Evolutionary conservation across 2,797 vertebrate species (phyloP), one percentile per base, ranked within the genome.

Genomic region (Cossypha caffra): DNA sequence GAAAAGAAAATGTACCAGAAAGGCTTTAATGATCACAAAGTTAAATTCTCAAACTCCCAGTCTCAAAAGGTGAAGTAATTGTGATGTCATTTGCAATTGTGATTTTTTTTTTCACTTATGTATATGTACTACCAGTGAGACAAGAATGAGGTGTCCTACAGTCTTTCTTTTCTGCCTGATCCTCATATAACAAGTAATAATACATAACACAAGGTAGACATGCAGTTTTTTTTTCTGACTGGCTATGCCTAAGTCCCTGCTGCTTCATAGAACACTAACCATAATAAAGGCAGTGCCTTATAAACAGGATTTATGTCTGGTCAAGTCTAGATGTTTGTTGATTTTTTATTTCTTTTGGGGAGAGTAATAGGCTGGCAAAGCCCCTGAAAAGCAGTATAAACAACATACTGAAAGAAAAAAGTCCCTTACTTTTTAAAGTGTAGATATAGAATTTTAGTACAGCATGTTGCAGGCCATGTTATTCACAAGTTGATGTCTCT

Each of bases 391-490:
- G 37, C 43, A 37, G 9, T 12, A 54, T 43, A 76, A 88, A 51
- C 67, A 80, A 59, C 5, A 31, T 6, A 31, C 19, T 25, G 11
- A 58, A 81, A 76, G 15, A 11, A 52, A 50, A 59, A 68, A 0
- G 7, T 43, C 19, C 19, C 38, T 58, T 31, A 20, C 5, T 5
- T 77, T 63, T 84, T 75, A 5, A 61, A 0, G 0, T n/a, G 11
- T 50, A 15, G 31, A 72, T 75, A 31, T 11, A 66, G 47, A 21
- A 47, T 54, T 91, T 93, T 78, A 61, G 72, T 37, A 42, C 2
- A 38, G 20, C 35, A 35, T 17, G 6, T 63, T 69, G 38, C n/a
- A 52, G 28, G 11, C 16, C 17, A n/a, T 14, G 1, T 33, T 40
- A 40, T 79, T 42, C 40, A 37, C 37, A 29, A 33, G 11, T 7